Percentiles rank a stretch among this genome's conserved stretches.
phyloP scores from a whole-genome alignment of 1,140 invertebrate species.

The Melanaphis sacchari region DNA sequence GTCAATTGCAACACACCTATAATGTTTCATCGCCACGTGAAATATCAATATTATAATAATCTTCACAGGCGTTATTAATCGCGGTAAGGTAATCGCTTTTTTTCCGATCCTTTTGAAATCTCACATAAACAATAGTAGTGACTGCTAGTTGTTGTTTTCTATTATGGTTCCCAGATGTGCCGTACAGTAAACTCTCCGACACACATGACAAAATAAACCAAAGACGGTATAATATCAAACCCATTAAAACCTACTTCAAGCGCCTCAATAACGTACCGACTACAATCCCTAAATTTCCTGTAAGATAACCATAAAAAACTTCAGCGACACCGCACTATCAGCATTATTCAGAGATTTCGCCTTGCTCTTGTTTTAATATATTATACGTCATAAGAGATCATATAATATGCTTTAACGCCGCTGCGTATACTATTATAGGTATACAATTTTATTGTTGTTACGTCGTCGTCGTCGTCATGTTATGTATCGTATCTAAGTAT shows the following conservation, averaged over 20 bases:
- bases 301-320: background rate
- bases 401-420: background rate
- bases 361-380: background rate
- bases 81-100: background rate
- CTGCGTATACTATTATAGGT: background rate
- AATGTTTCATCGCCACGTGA: background rate
- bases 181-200: background rate
- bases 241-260: background rate
- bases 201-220: background rate
- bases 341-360: background rate
- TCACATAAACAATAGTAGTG: background rate
- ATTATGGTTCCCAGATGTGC: background rate
- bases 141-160: background rate
- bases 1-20: background rate
- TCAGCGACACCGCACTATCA: background rate
- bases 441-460: background rate
- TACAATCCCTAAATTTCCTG: background rate
- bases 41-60: constrained; percentile 2
- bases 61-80: background rate
- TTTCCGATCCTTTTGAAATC: background rate
- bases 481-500: background rate
- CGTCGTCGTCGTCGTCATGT: too few relatives aligned
- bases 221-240: background rate
- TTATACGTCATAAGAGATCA: background rate
- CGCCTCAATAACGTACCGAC: background rate